These are phyloP conservation scores for Resseliella maxima DNA, from an alignment of 2,888 invertebrate species.

Conservation along the genomic window DNA sequence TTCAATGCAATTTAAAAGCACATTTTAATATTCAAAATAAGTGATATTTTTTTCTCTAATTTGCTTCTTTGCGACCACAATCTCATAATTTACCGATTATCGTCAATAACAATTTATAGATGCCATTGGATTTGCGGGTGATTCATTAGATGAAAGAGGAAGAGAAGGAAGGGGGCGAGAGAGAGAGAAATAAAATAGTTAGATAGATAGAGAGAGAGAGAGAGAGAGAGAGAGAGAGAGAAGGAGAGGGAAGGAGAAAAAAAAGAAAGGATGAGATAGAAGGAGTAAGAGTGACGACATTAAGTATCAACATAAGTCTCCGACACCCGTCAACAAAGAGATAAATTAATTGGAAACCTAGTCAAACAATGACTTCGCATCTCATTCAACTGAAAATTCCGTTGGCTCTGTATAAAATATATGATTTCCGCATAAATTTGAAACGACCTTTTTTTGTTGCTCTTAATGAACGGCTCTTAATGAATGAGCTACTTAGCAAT, in stretches of 20 bases:
- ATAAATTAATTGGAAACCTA: constrained; percentile 19
- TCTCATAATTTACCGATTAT: constrained; percentile 41
- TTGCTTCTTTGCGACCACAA: not conserved
- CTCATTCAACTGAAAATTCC: not conserved
- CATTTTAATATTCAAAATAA: constrained; percentile 44
- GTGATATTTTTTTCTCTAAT: not conserved
- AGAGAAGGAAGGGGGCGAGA: not conserved
- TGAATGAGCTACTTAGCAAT: not conserved
- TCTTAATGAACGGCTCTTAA: not conserved
- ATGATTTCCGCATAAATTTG: not conserved
- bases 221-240: too few species aligned
- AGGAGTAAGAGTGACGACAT: too few species aligned
- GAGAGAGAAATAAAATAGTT: too few species aligned
- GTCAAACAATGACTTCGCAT: not conserved
- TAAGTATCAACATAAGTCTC: too few species aligned
- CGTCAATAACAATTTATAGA: constrained; percentile 48
- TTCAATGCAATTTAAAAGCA: constrained; percentile 30
- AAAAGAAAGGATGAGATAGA: too few species aligned
- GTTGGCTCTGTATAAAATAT: not conserved
- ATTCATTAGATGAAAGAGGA: not conserved
- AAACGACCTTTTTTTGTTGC: not conserved
- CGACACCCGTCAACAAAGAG: constrained; percentile 38
- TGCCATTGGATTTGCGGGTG: not conserved
- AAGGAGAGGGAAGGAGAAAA: too few species aligned
- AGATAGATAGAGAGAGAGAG: too few species aligned